Evolutionary conservation across 1,140 invertebrate species (phyloP).

Genomic region (Helicorthomorpha holstii): DNA sequence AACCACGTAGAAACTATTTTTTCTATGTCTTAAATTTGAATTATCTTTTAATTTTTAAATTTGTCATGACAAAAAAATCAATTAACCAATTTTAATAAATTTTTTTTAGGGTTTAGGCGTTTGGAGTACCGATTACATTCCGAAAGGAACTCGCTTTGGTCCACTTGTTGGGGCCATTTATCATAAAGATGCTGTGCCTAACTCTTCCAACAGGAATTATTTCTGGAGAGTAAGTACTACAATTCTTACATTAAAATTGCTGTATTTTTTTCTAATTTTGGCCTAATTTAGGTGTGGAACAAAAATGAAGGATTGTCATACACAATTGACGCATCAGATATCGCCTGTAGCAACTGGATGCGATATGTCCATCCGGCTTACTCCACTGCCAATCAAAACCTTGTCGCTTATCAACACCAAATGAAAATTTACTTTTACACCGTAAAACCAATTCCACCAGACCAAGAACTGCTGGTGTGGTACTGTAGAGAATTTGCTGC

Average conservation of each 20-base stretch:
- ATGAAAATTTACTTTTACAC: constrained; percentile 92
- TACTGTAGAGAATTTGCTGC: constrained; percentile 94
- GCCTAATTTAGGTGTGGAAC: constrained; percentile 61
- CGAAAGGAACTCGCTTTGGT: constrained; percentile 87
- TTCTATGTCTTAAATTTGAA: background rate
- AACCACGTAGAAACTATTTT: no score
- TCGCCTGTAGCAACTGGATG: constrained; percentile 95
- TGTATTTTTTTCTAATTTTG: no score
- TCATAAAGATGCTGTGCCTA: constrained; percentile 47
- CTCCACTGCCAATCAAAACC: constrained; percentile 78
- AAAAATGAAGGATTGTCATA: constrained; percentile 76
- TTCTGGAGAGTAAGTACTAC: constrained; percentile 91
- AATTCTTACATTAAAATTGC: no score
- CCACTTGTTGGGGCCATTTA: constrained; percentile 75
- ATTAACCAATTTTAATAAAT: no score
- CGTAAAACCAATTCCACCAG: constrained; percentile 80
- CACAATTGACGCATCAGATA: constrained; percentile 90
- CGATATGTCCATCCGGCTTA: constrained; percentile 89
- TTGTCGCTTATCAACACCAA: constrained; percentile 93
- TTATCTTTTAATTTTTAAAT: no score
- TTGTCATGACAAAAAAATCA: no score
- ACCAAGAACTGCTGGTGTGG: constrained; percentile 95
- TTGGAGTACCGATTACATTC: constrained; percentile 93
- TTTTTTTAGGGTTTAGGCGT: constrained; percentile 70
- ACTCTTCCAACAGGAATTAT: constrained; percentile 62